Evolutionary conservation across 2,113 vertebrate species (phyloP), one percentile per base, ranked within the genome.

Genomic region (Hypocryptadius cinnamomeus): DNA sequence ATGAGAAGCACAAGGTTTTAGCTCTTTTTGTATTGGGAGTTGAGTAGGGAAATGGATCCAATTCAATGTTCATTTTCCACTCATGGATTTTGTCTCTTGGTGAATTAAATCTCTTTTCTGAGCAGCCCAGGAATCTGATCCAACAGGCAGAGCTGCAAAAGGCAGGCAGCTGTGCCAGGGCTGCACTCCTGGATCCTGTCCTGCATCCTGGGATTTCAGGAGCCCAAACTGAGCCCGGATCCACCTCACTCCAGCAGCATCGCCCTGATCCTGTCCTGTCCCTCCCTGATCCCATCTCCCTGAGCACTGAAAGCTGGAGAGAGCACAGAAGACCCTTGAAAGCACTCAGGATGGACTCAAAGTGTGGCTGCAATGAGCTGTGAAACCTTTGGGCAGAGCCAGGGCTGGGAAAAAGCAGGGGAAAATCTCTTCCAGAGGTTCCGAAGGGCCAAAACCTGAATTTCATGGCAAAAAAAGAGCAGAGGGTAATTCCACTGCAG

Each of bases 361-460:
- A 96, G 63, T 2, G 15, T 33, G 53, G n/a, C 63, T 82, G 30
- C 59, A 93, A 95, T 0, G 77, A 93, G 94, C 96, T 96, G 94
- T 92, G 93, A 96, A 93, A 95, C 30, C 63, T 89, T 71, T 44
- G 77, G 59, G 39, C 42, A 71, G 85, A 42, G 84, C 93, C 93
- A 93, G 79, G 84, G n/a, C 48, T 85, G 79, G 69, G 79, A 61
- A 68, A 80, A 59, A 61, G 37, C 33, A 64, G n/a, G 39, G 56
- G 72, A 51, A 96, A 89, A 90, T 92, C 85, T 89, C 53, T 92
- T 88, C 83, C 87, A 88, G 65, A 70, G 70, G 24, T 77, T 73
- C 40, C 2, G 3, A 82, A 35, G n/a, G 45, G 61, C 53, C 71
- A 51, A 95, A 95, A 27, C 13, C 50, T 51, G 50, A n/a, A 56